phyloP scores from a whole-genome alignment of 2,113 vertebrate species.

The Oryzias woworae region DNA sequence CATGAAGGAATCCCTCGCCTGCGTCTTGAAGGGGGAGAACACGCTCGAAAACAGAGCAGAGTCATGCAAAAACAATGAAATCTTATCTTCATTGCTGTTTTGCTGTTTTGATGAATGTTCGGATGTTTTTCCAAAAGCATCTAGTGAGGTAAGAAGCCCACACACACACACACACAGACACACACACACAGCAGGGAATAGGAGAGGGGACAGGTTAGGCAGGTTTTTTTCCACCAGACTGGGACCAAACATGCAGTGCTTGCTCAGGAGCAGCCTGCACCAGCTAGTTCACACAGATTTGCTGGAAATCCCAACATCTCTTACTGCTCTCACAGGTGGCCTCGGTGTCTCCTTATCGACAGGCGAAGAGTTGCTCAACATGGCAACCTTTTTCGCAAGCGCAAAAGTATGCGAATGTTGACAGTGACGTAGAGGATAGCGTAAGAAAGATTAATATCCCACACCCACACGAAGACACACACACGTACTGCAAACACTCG shows the following conservation, averaged over 20 bases:
- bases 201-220: conserved; percentile 62
- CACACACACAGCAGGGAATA: conserved; percentile 30
- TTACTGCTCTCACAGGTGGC: conserved; percentile 33
- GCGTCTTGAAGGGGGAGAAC: conserved; percentile 20
- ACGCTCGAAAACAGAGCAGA: conserved; percentile 41
- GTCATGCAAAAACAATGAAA: conserved; percentile 44
- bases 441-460: neutral
- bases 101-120: conserved; percentile 72
- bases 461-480: neutral
- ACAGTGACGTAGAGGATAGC: conserved; percentile 17
- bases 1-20: conserved; percentile 4
- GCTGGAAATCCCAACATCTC: conserved; percentile 39
- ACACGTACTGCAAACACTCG: too few species aligned
- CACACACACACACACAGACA: conserved; percentile 60
- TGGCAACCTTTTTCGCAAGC: conserved; percentile 12
- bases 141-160: conserved; percentile 65
- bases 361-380: conserved; percentile 35
- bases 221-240: conserved; percentile 68
- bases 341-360: conserved; percentile 50
- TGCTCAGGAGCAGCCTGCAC: conserved; percentile 56
- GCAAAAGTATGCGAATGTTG: conserved; percentile 25
- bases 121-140: conserved; percentile 75
- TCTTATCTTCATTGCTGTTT: conserved; percentile 71
- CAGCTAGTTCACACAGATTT: conserved; percentile 51
- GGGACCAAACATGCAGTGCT: conserved; percentile 63